Evolutionary conservation across 2,113 vertebrate genomes (phyloP).

Genomic region (Colius striatus): DNA sequence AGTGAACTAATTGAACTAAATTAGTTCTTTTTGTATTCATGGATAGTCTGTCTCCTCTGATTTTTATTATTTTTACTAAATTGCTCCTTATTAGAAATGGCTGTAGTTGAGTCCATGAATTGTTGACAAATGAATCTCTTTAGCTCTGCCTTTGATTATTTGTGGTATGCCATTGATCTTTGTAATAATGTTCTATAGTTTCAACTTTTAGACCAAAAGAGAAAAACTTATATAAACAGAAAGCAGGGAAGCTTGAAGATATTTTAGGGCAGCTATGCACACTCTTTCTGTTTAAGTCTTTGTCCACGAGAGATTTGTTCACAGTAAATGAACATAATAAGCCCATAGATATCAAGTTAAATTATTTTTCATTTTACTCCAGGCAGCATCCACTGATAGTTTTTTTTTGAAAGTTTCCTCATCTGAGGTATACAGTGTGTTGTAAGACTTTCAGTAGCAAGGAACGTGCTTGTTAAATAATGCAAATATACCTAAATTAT

Average conservation of each 20-base stretch:
- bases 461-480: background rate
- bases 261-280: background rate
- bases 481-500: background rate
- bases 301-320: background rate
- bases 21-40: constrained; percentile 27
- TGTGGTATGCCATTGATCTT: background rate
- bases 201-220: background rate
- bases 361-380: background rate
- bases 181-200: background rate
- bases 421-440: background rate
- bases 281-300: background rate
- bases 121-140: constrained; percentile 40
- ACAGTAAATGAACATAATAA: background rate
- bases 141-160: constrained; percentile 26
- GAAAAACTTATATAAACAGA: background rate
- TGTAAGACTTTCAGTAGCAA: background rate
- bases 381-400: background rate
- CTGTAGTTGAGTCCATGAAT: background rate
- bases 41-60: constrained; percentile 20
- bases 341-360: background rate
- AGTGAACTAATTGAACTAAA: constrained; percentile 61
- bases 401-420: background rate
- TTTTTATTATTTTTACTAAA: constrained; percentile 56
- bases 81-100: constrained; percentile 21
- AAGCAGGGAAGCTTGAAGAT: background rate